Percentiles rank a stretch among this genome's conserved stretches.
phyloP scores from a whole-genome alignment of 1,140 invertebrate species.

The Teleopsis dalmanni region DNA sequence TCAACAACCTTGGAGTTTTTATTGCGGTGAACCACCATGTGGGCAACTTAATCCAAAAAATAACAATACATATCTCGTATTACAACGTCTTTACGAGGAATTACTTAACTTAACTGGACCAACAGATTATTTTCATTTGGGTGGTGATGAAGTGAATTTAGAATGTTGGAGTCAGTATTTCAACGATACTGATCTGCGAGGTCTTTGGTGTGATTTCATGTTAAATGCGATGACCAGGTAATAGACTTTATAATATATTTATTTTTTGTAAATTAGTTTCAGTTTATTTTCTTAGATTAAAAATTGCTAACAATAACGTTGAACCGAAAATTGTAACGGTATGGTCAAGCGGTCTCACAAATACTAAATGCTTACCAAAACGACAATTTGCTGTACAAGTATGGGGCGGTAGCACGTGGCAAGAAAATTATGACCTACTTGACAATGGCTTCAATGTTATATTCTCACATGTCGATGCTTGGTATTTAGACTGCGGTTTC shows the following conservation, averaged over 20 bases:
- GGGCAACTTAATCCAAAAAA: constrained; percentile 77
- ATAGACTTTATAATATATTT: not conserved
- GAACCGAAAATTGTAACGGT: constrained; percentile 57
- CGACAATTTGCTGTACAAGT: constrained; percentile 57
- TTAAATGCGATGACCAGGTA: constrained; percentile 51
- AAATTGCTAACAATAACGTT: constrained; percentile 58
- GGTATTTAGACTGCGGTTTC: constrained; percentile 79
- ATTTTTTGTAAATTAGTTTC: not conserved
- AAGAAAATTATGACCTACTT: constrained; percentile 63
- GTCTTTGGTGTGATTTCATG: constrained; percentile 71
- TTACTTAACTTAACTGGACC: constrained; percentile 57
- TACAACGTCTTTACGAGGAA: constrained; percentile 60
- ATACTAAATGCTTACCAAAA: constrained; percentile 60
- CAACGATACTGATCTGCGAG: constrained; percentile 65
- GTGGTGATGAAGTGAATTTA: constrained; percentile 73
- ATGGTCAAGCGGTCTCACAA: constrained; percentile 73
- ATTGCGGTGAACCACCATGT: constrained; percentile 74
- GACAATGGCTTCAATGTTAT: constrained; percentile 69
- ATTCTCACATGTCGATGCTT: constrained; percentile 74
- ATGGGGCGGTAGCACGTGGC: constrained; percentile 71
- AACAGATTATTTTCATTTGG: constrained; percentile 68
- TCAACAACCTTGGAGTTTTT: constrained; percentile 66
- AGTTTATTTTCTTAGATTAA: constrained; percentile 37
- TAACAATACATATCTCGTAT: constrained; percentile 61
- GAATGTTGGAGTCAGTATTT: constrained; percentile 69